These are phyloP conservation scores for Brachynemurus nebulosus DNA, from an alignment of 2,888 invertebrate genomes.

Conservation along the genomic window DNA sequence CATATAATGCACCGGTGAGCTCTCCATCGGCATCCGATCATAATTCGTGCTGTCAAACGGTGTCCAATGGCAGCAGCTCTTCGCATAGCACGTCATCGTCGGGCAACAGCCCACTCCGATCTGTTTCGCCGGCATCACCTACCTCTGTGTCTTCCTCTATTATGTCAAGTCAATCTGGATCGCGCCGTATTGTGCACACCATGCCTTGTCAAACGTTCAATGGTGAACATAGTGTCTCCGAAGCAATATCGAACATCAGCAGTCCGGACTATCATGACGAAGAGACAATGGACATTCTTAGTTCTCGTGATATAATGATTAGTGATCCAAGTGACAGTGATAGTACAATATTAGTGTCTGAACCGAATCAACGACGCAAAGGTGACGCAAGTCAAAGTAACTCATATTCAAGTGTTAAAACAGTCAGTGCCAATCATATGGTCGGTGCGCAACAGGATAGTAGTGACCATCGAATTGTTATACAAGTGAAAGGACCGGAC, in stretches of 20 bases:
- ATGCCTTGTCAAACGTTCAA: conserved; percentile 23
- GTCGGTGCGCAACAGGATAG: conserved; percentile 34
- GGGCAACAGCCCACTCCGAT: conserved; percentile 57
- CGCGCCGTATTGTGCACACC: conserved; percentile 42
- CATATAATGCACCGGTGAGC: conserved; percentile 76
- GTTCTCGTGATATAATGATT: conserved; percentile 63
- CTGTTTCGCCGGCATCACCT: conserved; percentile 59
- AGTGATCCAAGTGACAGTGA: conserved; percentile 84
- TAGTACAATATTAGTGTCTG: conserved; percentile 74
- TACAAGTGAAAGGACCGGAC: conserved; percentile 57
- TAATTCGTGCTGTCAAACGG: conserved; percentile 42
- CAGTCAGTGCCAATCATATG: conserved; percentile 25
- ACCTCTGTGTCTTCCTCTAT: conserved; percentile 79
- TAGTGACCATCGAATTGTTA: conserved; percentile 69
- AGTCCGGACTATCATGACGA: conserved; percentile 84
- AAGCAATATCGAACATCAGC: conserved; percentile 79
- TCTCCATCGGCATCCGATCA: conserved; percentile 38
- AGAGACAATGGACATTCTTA: conserved; percentile 65
- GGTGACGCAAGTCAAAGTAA: conserved; percentile 17
- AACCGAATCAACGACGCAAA: conserved; percentile 45
- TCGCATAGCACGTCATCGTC: conserved; percentile 55
- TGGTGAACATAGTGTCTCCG: conserved; percentile 70
- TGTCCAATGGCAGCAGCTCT: conserved; percentile 41
- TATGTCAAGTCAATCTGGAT: conserved; percentile 64
- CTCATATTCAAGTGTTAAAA: conserved; percentile 9